Evolutionary conservation across 2,888 invertebrate genomes (phyloP).

Genomic region (Onchidella celtica): DNA sequence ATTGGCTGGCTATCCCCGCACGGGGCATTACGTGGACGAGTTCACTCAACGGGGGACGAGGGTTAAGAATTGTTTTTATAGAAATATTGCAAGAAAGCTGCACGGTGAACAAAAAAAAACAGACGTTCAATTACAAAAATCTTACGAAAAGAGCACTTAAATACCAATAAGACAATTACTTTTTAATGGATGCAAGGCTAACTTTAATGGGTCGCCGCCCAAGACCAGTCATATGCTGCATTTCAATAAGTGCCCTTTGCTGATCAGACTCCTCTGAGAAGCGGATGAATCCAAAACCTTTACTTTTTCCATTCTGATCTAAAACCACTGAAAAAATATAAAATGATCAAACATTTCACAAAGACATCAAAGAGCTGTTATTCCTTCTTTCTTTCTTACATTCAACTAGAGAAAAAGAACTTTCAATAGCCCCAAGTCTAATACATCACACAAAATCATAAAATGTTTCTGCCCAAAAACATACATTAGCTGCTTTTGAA

Average conservation of each 20-base stretch:
- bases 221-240: slow-evolving; percentile 95
- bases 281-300: slow-evolving; percentile 97
- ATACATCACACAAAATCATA: not conserved
- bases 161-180: slow-evolving; percentile 58
- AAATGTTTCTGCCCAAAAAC: no score
- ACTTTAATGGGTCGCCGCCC: slow-evolving; percentile 94
- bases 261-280: slow-evolving; percentile 92
- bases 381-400: slow-evolving; percentile 55
- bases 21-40: no score
- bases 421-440: not conserved
- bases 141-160: no score
- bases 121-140: no score
- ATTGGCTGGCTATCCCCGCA: no score
- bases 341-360: not conserved
- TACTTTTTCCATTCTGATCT: slow-evolving; percentile 93
- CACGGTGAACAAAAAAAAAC: no score
- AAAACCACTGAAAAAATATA: slow-evolving; percentile 86
- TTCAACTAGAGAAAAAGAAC: not conserved
- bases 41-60: no score
- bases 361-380: no score
- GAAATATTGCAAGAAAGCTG: no score
- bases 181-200: slow-evolving; percentile 91
- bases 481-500: no score
- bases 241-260: slow-evolving; percentile 93
- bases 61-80: no score